phyloP scores from a whole-genome alignment of 2,797 vertebrate species.

The Tragelaphus oryx region DNA sequence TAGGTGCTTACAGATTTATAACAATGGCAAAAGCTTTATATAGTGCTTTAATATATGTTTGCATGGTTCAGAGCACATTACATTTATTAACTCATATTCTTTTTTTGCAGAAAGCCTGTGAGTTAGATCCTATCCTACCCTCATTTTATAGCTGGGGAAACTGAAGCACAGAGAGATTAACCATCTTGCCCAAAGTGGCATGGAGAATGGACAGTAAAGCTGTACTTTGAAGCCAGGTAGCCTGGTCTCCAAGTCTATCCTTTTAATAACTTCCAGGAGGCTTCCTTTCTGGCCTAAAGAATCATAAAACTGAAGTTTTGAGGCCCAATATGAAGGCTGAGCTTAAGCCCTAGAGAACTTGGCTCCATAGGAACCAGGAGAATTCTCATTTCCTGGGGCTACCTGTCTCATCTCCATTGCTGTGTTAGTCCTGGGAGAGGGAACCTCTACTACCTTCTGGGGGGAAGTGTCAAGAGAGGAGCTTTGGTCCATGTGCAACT shows the following conservation, averaged over 20 bases:
- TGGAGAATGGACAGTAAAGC: background rate
- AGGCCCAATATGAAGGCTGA: background rate
- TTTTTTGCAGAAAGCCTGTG: background rate
- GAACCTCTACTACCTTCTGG: background rate
- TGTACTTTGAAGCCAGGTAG: too few relatives aligned
- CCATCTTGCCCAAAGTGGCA: background rate
- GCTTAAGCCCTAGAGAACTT: background rate
- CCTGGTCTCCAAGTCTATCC: background rate
- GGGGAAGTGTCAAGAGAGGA: background rate
- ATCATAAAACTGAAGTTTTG: background rate
- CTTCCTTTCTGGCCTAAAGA: background rate
- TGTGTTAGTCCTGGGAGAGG: background rate
- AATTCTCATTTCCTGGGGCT: background rate
- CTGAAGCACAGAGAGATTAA: background rate
- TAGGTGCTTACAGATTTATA: background rate
- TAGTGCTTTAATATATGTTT: background rate
- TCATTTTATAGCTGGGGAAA: background rate
- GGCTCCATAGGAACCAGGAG: background rate
- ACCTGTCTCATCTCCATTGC: background rate
- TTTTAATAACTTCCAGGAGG: background rate
- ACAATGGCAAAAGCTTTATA: background rate
- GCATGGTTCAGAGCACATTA: background rate
- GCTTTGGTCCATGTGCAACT: background rate
- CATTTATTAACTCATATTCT: background rate
- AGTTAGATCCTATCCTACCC: background rate